Evolutionary conservation across 2,888 invertebrate genomes (phyloP).

Genomic region (Eurytoma californica): DNA sequence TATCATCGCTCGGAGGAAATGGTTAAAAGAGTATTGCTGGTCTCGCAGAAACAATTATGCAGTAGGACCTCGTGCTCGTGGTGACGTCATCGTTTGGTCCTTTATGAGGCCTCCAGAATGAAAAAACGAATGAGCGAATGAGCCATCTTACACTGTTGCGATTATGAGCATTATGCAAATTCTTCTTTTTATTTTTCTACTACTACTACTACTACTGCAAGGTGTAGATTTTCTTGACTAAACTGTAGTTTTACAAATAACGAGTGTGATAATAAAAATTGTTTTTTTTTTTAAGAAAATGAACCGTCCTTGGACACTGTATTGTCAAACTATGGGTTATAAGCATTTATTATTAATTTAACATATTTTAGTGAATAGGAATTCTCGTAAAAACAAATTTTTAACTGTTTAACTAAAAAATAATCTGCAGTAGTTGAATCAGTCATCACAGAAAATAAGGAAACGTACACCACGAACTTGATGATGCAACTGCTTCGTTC

Average conservation of each 20-base stretch:
- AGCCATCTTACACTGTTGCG: background rate
- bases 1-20: conserved; percentile 16
- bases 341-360: too few species aligned
- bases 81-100: conserved; percentile 3
- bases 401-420: background rate
- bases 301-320: too few species aligned
- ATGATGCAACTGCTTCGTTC: conserved; percentile 40
- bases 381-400: too few species aligned
- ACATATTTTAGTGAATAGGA: too few species aligned
- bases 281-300: background rate
- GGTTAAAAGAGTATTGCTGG: conserved; percentile 23
- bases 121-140: conserved; percentile 1
- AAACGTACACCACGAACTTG: background rate
- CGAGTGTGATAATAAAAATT: conserved; percentile 19
- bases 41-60: conserved; percentile 5
- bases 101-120: conserved; percentile 1
- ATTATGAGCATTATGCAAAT: conserved; percentile 31
- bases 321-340: too few species aligned
- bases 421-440: background rate
- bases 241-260: background rate
- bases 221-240: background rate
- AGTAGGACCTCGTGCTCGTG: background rate
- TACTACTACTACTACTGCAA: background rate
- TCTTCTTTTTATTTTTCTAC: background rate
- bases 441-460: conserved; percentile 21